Evolutionary conservation across 2,797 vertebrate species (phyloP), one percentile per base, ranked within the genome.

Genomic region (Acanthopagrus latus): DNA sequence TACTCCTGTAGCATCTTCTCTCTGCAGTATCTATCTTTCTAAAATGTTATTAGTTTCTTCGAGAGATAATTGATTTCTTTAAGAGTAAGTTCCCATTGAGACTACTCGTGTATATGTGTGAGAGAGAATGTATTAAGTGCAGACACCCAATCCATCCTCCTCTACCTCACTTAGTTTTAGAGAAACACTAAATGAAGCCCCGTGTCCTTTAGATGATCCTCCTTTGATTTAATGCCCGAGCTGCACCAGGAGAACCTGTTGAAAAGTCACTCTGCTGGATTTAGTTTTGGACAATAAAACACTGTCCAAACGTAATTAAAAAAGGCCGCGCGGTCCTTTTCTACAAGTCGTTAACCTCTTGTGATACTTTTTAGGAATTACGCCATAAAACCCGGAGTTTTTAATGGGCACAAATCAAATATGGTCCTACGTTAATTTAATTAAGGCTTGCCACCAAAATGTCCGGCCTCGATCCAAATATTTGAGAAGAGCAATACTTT

Each of bases 391-490:
- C 70, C 17, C 62, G 12, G 83, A 85, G 85, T 94, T 95, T 95
- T 95, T 94, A 94, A 95, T 93, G 90, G 92, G 88, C 90, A 88
- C 93, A 95, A 94, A 95, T 96, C 93, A 95, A 94, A 94, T 89
- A 87, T 87, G 89, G 87, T 82, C 86, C 79, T 58, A 77, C 82
- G 89, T 92, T 95, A 91, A 95, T 96, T 95, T 90, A 94, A 94
- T 95, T 95, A 95, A 94, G 86, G 86, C 84, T 83, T 64, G 83
- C 91, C 81, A 91, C 85, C 88, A 82, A 93, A 92, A 92, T 71
- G 86, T 90, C 89, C 92, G 91, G 93, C 94, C 78, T 73, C 29
- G 76, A 64, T 95, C 95, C 94, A 95, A 94, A 93, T 92, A 89
- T 94, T 94, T 93, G 78, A 94, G 89, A 75, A 87, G 81, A 90